phyloP scores from a whole-genome alignment of 2,113 vertebrate species.

The Cottus gobio region DNA sequence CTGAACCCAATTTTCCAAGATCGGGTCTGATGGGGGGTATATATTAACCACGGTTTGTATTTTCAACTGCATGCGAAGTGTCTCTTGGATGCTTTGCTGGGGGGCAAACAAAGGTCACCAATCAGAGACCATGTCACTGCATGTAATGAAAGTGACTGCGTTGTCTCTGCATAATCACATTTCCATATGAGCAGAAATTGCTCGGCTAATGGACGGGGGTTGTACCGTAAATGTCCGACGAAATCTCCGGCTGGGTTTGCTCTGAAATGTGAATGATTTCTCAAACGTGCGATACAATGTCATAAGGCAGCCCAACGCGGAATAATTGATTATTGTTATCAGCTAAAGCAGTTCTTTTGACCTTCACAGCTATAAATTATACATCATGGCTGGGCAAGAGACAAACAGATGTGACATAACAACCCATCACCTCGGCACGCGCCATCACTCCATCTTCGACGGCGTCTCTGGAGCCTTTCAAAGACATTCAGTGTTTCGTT shows the following conservation, averaged over 20 bases:
- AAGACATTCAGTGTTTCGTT: constrained; percentile 38
- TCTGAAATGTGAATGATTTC: constrained; percentile 50
- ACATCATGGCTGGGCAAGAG: constrained; percentile 13
- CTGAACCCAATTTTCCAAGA: too few relatives aligned
- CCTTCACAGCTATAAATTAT: constrained; percentile 48
- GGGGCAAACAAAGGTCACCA: constrained; percentile 39
- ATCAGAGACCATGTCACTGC: constrained; percentile 23
- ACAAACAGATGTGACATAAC: constrained; percentile 29
- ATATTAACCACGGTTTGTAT: too few relatives aligned
- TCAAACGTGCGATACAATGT: constrained; percentile 22
- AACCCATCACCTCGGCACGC: constrained; percentile 19
- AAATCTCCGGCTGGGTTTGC: constrained; percentile 17
- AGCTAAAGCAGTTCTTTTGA: constrained; percentile 20
- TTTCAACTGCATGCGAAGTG: constrained; percentile 21
- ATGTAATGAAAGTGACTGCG: constrained; percentile 32
- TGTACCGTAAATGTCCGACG: constrained; percentile 14
- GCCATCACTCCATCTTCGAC: constrained; percentile 9
- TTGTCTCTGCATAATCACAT: constrained; percentile 41
- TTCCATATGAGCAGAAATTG: constrained; percentile 44
- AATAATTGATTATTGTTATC: constrained; percentile 36
- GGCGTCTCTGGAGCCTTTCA: constrained; percentile 35
- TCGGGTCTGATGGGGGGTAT: too few relatives aligned
- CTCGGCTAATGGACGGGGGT: constrained; percentile 34
- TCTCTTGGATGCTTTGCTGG: neutral
- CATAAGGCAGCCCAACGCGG: constrained; percentile 24